phyloP scores from a whole-genome alignment of 2,888 invertebrate species.

The Diogma glabrata region DNA sequence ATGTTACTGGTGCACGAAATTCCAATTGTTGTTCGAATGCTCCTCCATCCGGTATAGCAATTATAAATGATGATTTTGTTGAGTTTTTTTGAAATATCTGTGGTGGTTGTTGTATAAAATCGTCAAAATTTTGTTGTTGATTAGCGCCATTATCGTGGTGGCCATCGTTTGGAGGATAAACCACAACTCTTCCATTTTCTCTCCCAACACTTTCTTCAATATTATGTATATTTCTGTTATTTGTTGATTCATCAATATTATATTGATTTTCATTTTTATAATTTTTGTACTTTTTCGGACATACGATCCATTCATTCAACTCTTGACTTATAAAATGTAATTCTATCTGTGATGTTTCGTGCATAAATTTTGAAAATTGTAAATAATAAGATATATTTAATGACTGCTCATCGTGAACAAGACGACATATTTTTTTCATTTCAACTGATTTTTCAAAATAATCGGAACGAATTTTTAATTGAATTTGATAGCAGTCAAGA shows the following conservation, averaged over 20 bases:
- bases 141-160: background rate
- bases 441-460: background rate
- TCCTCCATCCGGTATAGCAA: slow-evolving; percentile 31
- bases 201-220: background rate
- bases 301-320: background rate
- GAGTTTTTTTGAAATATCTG: slow-evolving; percentile 23
- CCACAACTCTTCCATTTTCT: too few relatives aligned
- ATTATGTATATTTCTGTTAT: background rate
- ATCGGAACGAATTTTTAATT: background rate
- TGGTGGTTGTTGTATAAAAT: background rate
- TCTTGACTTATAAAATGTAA: slow-evolving; percentile 55
- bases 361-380: slow-evolving; percentile 69
- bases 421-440: background rate
- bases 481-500: slow-evolving; percentile 1
- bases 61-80: slow-evolving; percentile 26
- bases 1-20: slow-evolving; percentile 30
- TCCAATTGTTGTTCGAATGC: slow-evolving; percentile 30
- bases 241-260: slow-evolving; percentile 7
- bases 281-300: slow-evolving; percentile 3
- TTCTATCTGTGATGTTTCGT: slow-evolving; percentile 53
- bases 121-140: background rate
- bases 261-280: too few relatives aligned
- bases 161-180: too few relatives aligned
- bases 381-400: slow-evolving; percentile 55
- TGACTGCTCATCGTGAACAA: slow-evolving; percentile 26